These are phyloP conservation scores for Zosterops lateralis DNA, from an alignment of 2,113 vertebrate genomes.

Conservation along the genomic window DNA sequence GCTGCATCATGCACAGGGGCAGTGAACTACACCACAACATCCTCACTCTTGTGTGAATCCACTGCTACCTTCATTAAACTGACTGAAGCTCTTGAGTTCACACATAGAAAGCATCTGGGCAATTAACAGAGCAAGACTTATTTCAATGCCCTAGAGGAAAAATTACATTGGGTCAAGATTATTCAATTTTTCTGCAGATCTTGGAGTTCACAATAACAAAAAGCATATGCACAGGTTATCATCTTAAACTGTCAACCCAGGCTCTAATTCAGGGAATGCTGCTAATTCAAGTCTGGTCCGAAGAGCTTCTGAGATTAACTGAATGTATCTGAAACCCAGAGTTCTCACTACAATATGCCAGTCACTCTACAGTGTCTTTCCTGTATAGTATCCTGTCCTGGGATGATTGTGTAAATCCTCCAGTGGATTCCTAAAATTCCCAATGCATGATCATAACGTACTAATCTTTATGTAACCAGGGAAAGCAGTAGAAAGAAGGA, in stretches of 20 bases:
- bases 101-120: not conserved
- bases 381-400: not conserved
- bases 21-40: not conserved
- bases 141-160: not conserved
- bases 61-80: not conserved
- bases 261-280: not conserved
- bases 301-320: not conserved
- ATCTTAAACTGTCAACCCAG: not conserved
- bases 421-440: not conserved
- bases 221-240: not conserved
- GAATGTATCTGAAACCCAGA: not conserved
- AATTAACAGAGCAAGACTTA: not conserved
- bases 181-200: not conserved
- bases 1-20: not conserved
- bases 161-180: not conserved
- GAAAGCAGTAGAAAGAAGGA: not conserved
- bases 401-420: not conserved
- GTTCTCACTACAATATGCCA: not conserved
- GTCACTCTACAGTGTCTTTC: not conserved
- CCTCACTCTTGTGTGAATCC: not conserved
- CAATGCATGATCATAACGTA: not conserved
- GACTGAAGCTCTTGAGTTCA: not conserved
- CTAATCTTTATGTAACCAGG: not conserved
- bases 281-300: not conserved
- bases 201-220: not conserved